Base-by-base conservation (phyloP, 2,113 vertebrate species). In the Amphiprion ocellaris region DNA sequence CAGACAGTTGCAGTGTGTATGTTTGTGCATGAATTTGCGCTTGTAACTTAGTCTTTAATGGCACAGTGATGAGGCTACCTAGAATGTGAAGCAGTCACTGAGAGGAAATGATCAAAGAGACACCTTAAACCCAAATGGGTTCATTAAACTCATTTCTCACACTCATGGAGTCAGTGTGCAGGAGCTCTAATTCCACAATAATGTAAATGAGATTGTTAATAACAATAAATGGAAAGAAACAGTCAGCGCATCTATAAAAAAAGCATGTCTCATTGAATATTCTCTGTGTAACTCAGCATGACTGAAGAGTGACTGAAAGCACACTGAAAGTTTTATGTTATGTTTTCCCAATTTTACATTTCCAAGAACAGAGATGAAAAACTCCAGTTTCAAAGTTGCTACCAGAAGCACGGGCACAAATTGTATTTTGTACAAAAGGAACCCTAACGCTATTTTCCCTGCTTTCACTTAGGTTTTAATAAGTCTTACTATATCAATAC, bases 91-190 rank as follows among this genome's bases (percentile, higher is more conserved):
- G n/a, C 52, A 23, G 49, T 46, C 26, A 28, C 46, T 30, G 10
- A 56, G 53, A 52, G 30, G 19, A 67, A 77, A 69, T 66, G 67
- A 74, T 85, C 70, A 83, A 74, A 81, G 73, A 37, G 9, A 30
- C 49, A 23, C 9, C 9, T 2, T 21, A 12, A 60, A 60, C 2
- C 49, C 6, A 16, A 2, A n/a, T 6, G 23, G 47, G 26, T 33
- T 21, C 12, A 2, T 46, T 37, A 44, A 1, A 2, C 37, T 1
- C 14, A 28, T 59, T 75, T 58, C 19, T 3, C 70, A 62, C 24
- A 19, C 12, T 64, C 15, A 3, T 39, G 10, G 9, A 59, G 19
- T 47, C 23, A 11, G 30, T n/a, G 4, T 16, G 16, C 24, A 23
- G 14, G 2, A 72, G 30, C 14, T 74, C 26, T 54, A 17, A 46